These are phyloP conservation scores for Columba livia DNA, from an alignment of 2,113 vertebrate genomes.

Conservation along the genomic window DNA sequence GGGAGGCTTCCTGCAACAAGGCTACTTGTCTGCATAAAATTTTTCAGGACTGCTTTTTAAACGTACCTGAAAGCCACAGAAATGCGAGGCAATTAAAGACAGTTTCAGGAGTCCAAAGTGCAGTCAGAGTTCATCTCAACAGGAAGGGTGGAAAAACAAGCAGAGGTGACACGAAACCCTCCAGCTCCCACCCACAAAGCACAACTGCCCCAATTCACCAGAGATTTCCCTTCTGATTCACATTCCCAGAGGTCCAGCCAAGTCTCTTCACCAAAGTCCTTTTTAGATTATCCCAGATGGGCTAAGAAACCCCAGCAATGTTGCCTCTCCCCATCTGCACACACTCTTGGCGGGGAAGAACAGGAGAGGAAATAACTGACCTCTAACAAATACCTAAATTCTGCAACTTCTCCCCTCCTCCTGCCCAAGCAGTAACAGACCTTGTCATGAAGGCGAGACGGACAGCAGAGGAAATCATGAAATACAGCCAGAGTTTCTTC, in stretches of 20 bases:
- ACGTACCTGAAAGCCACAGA: not conserved
- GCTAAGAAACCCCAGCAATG: not conserved
- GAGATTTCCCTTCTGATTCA: not conserved
- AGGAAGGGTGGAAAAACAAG: not conserved
- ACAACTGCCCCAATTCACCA: not conserved
- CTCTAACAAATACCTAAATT: not conserved
- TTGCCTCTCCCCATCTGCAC: not conserved
- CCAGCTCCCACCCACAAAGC: not conserved
- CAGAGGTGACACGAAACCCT: not conserved
- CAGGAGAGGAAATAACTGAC: not conserved
- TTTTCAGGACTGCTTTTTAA: not conserved
- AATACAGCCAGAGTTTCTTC: not conserved
- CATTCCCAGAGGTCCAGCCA: not conserved
- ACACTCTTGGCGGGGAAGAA: not conserved
- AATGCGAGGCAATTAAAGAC: not conserved
- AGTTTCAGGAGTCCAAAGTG: not conserved
- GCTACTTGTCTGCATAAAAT: not conserved
- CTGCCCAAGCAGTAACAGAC: slow-evolving; percentile 30
- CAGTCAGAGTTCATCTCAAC: not conserved
- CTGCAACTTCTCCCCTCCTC: not conserved
- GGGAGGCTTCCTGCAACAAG: not conserved
- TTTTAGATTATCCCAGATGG: not conserved
- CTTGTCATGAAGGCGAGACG: not conserved
- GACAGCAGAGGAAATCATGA: not conserved
- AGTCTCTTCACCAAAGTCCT: not conserved